These are phyloP conservation scores for Dolichotis patagonum DNA, from an alignment of 2,113 vertebrate genomes.

Conservation along the genomic window DNA sequence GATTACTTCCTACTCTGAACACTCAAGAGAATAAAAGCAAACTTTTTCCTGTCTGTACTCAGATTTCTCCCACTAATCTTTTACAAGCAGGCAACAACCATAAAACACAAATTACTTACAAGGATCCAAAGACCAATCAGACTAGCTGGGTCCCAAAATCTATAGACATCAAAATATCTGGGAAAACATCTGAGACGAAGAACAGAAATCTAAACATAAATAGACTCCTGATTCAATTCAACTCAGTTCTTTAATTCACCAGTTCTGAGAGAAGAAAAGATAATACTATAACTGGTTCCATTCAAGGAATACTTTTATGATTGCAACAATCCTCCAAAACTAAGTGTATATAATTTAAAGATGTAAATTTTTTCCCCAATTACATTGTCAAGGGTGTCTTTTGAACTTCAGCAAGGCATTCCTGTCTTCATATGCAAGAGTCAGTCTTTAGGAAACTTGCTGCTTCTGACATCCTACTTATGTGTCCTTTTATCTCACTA, in stretches of 20 bases:
- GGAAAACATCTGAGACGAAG: not conserved
- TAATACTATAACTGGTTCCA: not conserved
- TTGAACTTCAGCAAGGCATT: not conserved
- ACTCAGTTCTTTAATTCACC: not conserved
- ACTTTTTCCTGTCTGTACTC: slow-evolving; percentile 54
- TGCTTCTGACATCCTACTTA: not conserved
- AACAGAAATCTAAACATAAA: not conserved
- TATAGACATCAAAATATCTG: not conserved
- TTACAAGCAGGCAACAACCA: slow-evolving; percentile 63
- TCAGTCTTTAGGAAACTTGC: not conserved
- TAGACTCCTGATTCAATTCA: not conserved
- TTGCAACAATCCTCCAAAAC: not conserved
- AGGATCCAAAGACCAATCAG: not conserved
- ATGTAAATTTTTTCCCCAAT: not conserved
- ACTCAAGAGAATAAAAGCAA: slow-evolving; percentile 72
- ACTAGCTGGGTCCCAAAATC: not conserved
- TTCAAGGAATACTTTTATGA: not conserved
- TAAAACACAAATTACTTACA: slow-evolving; percentile 60
- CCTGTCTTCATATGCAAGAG: not conserved
- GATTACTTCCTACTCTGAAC: slow-evolving; percentile 76
- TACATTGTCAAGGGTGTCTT: not conserved
- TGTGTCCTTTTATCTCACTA: not conserved
- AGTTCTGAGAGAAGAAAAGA: not conserved
- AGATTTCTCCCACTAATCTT: slow-evolving; percentile 64
- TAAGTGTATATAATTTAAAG: not conserved